These are phyloP conservation scores for Amphipyra berbera DNA, from an alignment of 2,888 invertebrate genomes.

Conservation along the genomic window DNA sequence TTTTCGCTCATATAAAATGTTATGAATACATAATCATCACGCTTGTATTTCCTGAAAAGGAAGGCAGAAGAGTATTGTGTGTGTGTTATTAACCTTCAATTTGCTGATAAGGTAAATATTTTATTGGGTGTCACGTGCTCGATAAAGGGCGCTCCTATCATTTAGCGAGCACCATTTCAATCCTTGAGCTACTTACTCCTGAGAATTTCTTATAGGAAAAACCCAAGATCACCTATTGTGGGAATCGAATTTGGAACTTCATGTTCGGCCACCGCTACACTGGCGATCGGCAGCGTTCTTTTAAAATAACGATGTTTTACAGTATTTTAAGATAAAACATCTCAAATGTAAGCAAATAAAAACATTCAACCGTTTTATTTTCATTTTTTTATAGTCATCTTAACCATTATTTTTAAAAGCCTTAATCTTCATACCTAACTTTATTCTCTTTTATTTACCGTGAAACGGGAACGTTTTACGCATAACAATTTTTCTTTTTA, in stretches of 20 bases:
- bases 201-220: too few species aligned
- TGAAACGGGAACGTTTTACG: slow-evolving; percentile 59
- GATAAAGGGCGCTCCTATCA: too few species aligned
- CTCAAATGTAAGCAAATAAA: slow-evolving; percentile 39
- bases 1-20: background rate
- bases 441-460: slow-evolving; percentile 61
- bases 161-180: too few species aligned
- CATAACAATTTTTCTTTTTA: slow-evolving; percentile 55
- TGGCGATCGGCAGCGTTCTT: background rate
- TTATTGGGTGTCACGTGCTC: too few species aligned
- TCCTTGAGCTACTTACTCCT: too few species aligned
- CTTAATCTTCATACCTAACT: slow-evolving; percentile 57
- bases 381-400: slow-evolving; percentile 40
- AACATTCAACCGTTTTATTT: slow-evolving; percentile 39
- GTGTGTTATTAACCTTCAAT: background rate
- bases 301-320: slow-evolving; percentile 15
- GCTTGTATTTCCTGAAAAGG: background rate
- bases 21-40: background rate
- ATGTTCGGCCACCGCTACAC: too few species aligned
- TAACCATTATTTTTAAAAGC: slow-evolving; percentile 59
- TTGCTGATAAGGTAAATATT: background rate
- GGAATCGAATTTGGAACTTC: too few species aligned
- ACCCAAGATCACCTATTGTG: too few species aligned
- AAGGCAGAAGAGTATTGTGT: background rate
- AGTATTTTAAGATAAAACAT: slow-evolving; percentile 21